Percentiles rank a stretch among this genome's conserved stretches.
Evolutionary conservation across 2,888 invertebrate genomes (phyloP).

Genomic region (Spilosoma lubricipeda): DNA sequence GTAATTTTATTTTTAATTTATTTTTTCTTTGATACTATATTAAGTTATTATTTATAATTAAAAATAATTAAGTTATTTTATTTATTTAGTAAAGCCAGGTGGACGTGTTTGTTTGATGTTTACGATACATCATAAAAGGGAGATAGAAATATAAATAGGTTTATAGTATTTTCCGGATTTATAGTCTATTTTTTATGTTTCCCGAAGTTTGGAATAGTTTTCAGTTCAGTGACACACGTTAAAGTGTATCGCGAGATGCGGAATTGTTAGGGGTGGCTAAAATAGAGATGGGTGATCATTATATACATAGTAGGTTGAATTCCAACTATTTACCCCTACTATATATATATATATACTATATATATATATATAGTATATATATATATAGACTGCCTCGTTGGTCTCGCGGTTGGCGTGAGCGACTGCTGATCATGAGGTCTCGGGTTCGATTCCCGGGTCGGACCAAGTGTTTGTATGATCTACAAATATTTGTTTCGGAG

Average conservation of each 20-base stretch:
- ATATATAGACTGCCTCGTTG: no score
- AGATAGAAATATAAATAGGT: slow-evolving; percentile 18
- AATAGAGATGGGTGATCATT: neutral
- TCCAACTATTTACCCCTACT: no score
- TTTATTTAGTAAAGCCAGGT: slow-evolving; percentile 23
- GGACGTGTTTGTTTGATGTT: slow-evolving; percentile 19
- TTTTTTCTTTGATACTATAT: slow-evolving; percentile 35
- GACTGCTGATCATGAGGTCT: no score
- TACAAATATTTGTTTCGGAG: no score
- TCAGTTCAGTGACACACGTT: slow-evolving; percentile 5
- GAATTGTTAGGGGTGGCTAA: neutral
- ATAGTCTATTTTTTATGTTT: slow-evolving; percentile 10
- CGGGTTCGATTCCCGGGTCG: no score
- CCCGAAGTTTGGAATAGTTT: slow-evolving; percentile 13
- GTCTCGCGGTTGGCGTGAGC: no score
- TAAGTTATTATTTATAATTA: slow-evolving; percentile 29
- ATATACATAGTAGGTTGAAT: neutral
- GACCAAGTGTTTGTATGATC: no score
- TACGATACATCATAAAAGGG: slow-evolving; percentile 25
- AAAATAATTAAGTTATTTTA: slow-evolving; percentile 27
- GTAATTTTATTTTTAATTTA: slow-evolving; percentile 48
- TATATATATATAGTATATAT: no score
- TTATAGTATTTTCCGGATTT: slow-evolving; percentile 17
- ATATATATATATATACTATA: no score
- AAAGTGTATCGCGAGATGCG: neutral